Evolutionary conservation across 2,888 invertebrate genomes (phyloP), one percentile per base, ranked within the genome.

Genomic region (Orthonevra nobilis): DNA sequence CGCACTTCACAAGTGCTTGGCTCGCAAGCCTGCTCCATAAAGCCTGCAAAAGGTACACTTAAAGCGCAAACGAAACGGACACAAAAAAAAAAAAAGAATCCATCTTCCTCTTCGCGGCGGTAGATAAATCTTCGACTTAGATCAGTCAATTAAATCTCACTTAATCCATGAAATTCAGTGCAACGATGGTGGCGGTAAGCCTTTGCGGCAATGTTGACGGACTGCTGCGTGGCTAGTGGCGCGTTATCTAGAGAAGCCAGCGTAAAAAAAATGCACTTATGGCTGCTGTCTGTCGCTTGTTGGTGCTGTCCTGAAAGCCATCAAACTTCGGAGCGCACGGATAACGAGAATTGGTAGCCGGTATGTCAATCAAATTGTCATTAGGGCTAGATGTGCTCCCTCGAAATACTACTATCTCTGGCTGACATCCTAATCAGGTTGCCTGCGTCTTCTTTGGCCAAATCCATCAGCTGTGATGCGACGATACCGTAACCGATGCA

Each of bases 361-460:
- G 50, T 36, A 64, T 81, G 81, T 81, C 81, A 81, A 81, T 81
- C 81, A 81, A 81, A 81, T 61, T 81, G 81, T 81, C 81, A 72
- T 81, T 81, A 81, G 70, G 61, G 68, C 32, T 56, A 20, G 38
- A 42, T 58, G 54, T 69, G 70, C 54, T 56, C 60, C 52, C 32
- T 1, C 19, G 26, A 23, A 23, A n/a, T n/a, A n/a, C n/a, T n/a
- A 44, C 34, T 73, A 56, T 73, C 66, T 50, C 15, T 26, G 14
- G 38, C 52, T 75, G 81, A 74, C 70, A 81, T 81, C 81, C 81
- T 81, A 81, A 81, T 81, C 81, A 66, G 69, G 64, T 56, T 36
- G 28, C 36, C 58, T 60, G 23, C 23, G 23, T 23, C 3, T 63
- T 50, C 56, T 56, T 72, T 23, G 46, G 36, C 32, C 30, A 50